Evolutionary conservation across 1,140 invertebrate genomes (phyloP).

Genomic region (Onthophagus taurus): DNA sequence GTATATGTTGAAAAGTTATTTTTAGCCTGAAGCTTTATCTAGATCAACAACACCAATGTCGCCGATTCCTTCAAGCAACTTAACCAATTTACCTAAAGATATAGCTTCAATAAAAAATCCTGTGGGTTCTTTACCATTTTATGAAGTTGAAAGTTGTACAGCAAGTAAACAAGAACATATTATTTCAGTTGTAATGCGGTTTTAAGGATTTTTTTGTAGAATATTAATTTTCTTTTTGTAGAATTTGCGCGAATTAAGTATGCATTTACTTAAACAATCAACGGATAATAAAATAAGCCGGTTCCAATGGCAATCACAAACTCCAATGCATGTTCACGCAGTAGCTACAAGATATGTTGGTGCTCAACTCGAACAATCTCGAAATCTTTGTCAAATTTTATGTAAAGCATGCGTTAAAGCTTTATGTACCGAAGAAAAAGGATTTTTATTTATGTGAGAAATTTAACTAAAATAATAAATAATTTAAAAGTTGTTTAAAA

Average conservation of each 20-base stretch:
- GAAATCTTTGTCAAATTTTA: conserved; percentile 63
- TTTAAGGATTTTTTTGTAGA: neutral
- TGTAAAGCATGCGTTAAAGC: conserved; percentile 58
- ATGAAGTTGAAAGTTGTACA: conserved; percentile 74
- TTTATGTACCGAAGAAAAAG: conserved; percentile 55
- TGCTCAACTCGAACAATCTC: conserved; percentile 67
- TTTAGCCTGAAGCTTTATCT: conserved; percentile 69
- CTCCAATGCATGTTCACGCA: conserved; percentile 67
- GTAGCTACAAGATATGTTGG: conserved; percentile 70
- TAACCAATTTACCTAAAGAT: conserved; percentile 39
- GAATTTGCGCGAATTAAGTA: conserved; percentile 71
- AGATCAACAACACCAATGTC: conserved; percentile 74
- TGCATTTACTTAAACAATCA: conserved; percentile 65
- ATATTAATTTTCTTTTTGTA: conserved; percentile 32
- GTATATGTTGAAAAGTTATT: conserved; percentile 1
- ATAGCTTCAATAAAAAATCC: conserved; percentile 39
- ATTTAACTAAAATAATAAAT: neutral
- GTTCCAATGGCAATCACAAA: conserved; percentile 40
- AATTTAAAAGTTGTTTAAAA: conserved; percentile 14
- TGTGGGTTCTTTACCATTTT: conserved; percentile 59
- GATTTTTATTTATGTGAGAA: conserved; percentile 66
- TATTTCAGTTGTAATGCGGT: conserved; percentile 59
- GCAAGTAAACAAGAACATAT: conserved; percentile 80
- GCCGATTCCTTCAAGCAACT: conserved; percentile 50
- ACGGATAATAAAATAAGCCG: conserved; percentile 40